These are phyloP conservation scores for Morone chrysops DNA, from an alignment of 2,113 vertebrate genomes.

Conservation along the genomic window DNA sequence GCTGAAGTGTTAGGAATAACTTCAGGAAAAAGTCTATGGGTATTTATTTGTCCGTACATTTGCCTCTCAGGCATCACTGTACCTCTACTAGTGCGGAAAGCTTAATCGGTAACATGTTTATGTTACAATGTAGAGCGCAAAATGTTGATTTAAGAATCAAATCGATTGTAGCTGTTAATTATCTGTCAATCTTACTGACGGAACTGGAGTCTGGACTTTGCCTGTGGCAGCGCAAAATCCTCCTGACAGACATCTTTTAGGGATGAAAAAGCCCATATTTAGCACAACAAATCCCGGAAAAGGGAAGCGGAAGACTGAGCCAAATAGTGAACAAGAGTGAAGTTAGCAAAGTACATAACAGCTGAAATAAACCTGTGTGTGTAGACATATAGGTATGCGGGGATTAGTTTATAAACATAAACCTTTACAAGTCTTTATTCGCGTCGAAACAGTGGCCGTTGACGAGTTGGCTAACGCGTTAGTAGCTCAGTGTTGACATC, in stretches of 20 bases:
- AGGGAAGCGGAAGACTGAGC: slow-evolving; percentile 67
- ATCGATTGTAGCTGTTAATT: rapidly evolving
- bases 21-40: rapidly evolving
- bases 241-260: slow-evolving; percentile 21
- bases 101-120: background rate
- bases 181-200: rapidly evolving
- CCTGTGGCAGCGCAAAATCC: rapidly evolving
- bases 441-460: background rate
- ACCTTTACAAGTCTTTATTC: background rate
- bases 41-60: rapidly evolving
- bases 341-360: slow-evolving; percentile 19
- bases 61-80: rapidly evolving
- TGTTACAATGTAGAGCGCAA: rapidly evolving
- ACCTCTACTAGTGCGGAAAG: rapidly evolving
- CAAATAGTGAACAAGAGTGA: slow-evolving; percentile 16
- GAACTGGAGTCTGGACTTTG: rapidly evolving
- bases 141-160: rapidly evolving
- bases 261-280: rapidly evolving
- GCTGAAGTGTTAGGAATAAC: background rate
- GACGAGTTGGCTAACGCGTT: background rate
- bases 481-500: background rate
- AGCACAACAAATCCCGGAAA: slow-evolving; percentile 75
- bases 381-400: rapidly evolving
- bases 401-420: background rate
- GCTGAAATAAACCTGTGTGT: background rate